A percentile compares a stretch with the other conserved stretches of the same genome.
These are phyloP conservation scores for Labeo calbasu DNA, from an alignment of 2,797 vertebrate genomes.

Conservation along the genomic window DNA sequence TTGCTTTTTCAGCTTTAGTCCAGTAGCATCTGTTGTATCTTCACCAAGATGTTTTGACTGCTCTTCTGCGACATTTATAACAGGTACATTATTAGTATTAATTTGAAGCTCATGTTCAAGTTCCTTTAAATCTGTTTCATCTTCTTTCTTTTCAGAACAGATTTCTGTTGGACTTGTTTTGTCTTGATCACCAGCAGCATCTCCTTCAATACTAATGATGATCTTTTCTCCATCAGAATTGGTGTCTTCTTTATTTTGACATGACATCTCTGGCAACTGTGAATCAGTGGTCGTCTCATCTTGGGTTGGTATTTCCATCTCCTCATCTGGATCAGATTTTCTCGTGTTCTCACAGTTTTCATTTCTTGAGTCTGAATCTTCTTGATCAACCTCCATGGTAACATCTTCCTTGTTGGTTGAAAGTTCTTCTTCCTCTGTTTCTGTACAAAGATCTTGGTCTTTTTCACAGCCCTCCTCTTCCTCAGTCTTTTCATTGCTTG, in stretches of 20 bases:
- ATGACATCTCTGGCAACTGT: conserved; percentile 6
- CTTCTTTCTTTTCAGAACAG: conserved; percentile 25
- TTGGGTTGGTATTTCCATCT: conserved; percentile 4
- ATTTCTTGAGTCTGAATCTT: conserved; percentile 22
- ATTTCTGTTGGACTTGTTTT: background rate
- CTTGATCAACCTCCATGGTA: background rate
- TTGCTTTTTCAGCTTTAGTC: conserved; percentile 2
- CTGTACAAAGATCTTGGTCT: background rate
- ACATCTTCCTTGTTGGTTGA: background rate
- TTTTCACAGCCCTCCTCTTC: conserved; percentile 4
- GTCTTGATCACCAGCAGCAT: background rate
- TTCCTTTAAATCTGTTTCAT: background rate
- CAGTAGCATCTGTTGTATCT: background rate
- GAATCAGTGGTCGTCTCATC: conserved; percentile 6
- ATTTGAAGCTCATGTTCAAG: background rate
- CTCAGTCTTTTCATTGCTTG: background rate
- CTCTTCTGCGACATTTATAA: background rate
- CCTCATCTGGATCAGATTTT: background rate
- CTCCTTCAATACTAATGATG: background rate
- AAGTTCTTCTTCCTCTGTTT: background rate
- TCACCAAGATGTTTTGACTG: background rate
- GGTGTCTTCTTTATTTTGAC: conserved; percentile 21
- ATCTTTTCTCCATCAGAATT: background rate
- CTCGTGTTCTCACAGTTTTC: background rate
- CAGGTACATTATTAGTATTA: background rate